Evolutionary conservation across 2,113 vertebrate genomes (phyloP).

Genomic region (Columbina picui): DNA sequence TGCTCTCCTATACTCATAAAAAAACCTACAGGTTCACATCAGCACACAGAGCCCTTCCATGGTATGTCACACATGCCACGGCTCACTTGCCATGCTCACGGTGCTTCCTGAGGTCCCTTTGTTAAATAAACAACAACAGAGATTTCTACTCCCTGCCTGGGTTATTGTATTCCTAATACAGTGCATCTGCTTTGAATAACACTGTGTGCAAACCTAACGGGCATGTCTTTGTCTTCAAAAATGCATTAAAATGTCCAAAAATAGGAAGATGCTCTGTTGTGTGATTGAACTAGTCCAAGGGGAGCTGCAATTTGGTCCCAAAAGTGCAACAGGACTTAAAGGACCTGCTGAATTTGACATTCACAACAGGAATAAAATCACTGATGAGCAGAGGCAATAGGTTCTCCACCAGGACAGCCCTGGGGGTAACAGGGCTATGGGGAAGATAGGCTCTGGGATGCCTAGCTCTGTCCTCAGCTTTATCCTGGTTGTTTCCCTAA

Average conservation of each 20-base stretch:
- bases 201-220: not conserved
- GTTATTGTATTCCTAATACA: slow-evolving; percentile 2
- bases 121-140: slow-evolving; percentile 30
- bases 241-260: not conserved
- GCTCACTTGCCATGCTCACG: not conserved
- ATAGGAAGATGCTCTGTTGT: not conserved
- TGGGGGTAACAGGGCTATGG: accelerated
- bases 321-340: not conserved
- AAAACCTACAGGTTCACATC: not conserved
- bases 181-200: slow-evolving; percentile 25
- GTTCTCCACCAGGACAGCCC: not conserved
- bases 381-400: not conserved
- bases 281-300: not conserved
- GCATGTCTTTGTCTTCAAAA: not conserved
- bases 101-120: slow-evolving; percentile 12
- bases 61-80: not conserved
- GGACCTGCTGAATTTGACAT: not conserved
- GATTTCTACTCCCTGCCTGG: not conserved
- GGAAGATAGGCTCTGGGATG: not conserved
- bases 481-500: not conserved
- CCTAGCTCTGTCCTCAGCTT: not conserved
- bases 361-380: not conserved
- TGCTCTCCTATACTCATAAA: not conserved
- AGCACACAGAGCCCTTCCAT: not conserved
- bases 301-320: not conserved